Conservation (phyloP, 1,140 invertebrate species). For the Wiebesia pumilae region DNA sequence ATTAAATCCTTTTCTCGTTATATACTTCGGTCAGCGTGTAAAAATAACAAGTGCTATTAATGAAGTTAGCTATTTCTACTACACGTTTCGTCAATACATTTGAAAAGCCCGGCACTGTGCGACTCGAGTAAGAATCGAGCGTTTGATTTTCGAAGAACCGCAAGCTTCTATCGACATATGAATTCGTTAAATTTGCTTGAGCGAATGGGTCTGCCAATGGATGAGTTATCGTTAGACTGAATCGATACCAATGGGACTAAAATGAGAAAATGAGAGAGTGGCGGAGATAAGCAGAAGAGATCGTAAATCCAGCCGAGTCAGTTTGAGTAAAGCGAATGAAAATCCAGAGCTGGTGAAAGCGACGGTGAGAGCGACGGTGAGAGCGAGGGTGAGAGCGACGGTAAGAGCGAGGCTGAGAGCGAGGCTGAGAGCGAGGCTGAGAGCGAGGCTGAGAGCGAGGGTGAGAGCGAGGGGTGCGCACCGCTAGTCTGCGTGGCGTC, state of each 20-base stretch:
- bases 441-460: not conserved
- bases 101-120: too few relatives aligned
- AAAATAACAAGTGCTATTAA: too few relatives aligned
- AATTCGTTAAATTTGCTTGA: too few relatives aligned
- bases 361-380: not conserved
- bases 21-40: too few relatives aligned
- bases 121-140: too few relatives aligned
- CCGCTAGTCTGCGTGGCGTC: slow-evolving; percentile 57
- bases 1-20: too few relatives aligned
- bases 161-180: too few relatives aligned
- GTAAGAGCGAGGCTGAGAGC: slow-evolving; percentile 36
- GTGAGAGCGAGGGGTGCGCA: slow-evolving; percentile 52
- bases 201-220: too few relatives aligned
- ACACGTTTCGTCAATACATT: too few relatives aligned
- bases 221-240: not conserved
- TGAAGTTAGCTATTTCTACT: too few relatives aligned
- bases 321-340: not conserved
- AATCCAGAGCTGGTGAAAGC: not conserved
- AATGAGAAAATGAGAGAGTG: not conserved
- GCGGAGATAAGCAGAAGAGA: not conserved
- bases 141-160: too few relatives aligned
- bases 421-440: too few relatives aligned
- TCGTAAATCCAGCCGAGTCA: not conserved
- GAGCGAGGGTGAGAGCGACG: not conserved
- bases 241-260: not conserved